Conservation (phyloP, 2,888 invertebrate species). For the Vanessa cardui region DNA sequence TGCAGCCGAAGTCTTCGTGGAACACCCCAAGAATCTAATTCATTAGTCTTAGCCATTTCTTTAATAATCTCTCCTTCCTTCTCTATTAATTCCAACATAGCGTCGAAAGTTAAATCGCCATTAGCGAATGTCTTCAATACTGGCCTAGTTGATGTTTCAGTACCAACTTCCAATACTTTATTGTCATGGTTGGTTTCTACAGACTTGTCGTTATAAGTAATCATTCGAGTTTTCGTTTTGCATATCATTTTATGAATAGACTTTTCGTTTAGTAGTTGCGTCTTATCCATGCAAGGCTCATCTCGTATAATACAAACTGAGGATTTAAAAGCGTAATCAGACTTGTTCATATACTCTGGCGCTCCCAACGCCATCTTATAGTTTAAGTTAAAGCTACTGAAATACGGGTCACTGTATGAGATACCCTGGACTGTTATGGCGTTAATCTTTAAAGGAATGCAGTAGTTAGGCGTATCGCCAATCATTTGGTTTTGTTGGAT, state of each 20-base stretch:
- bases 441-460: conserved; percentile 84
- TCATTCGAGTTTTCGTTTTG: conserved; percentile 74
- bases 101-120: conserved; percentile 78
- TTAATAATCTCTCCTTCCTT: conserved; percentile 62
- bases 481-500: conserved; percentile 84
- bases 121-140: conserved; percentile 69
- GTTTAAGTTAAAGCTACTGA: conserved; percentile 84
- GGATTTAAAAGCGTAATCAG: conserved; percentile 85
- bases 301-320: conserved; percentile 82
- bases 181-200: conserved; percentile 76
- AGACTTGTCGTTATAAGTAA: conserved; percentile 65
- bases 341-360: conserved; percentile 83
- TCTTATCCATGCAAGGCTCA: conserved; percentile 74
- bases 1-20: conserved; percentile 85
- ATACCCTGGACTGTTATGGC: conserved; percentile 85
- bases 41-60: conserved; percentile 52
- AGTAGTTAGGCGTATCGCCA: conserved; percentile 82
- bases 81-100: conserved; percentile 70
- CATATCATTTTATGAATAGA: conserved; percentile 72
- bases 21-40: conserved; percentile 82
- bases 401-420: conserved; percentile 84
- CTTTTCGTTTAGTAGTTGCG: conserved; percentile 73
- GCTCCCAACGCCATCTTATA: conserved; percentile 82
- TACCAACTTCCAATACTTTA: conserved; percentile 66
- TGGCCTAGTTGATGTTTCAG: conserved; percentile 52